Base-by-base conservation (phyloP, 1,140 invertebrate species). In the Dinoponera quadriceps region DNA sequence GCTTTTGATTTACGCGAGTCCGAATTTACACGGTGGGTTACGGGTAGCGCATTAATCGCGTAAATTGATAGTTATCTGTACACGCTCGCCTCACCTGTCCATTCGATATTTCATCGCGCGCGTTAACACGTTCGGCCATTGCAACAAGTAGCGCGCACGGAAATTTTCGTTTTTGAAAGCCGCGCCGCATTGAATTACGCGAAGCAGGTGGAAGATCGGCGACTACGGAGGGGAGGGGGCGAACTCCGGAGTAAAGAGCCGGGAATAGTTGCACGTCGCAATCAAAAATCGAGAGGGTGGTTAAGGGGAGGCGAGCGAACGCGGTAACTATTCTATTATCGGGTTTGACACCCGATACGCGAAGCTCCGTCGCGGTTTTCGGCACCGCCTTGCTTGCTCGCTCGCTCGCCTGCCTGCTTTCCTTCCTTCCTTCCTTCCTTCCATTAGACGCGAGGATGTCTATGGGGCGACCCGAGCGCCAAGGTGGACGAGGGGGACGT, bases 251-350 rank as follows among this genome's bases (percentile, higher is more conserved):
- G 20, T 11, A 20, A 20, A n/a, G 33, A 49, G 27, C 11, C 4
- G 16, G n/a, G 51, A 55, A 18, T 51, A 48, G 25, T 11, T n/a
- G 25, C 48, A 44, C 16, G 77, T 72, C 72, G 65, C 49, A 55
- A n/a, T n/a, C n/a, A n/a, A 33, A 29, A 78, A 68, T 60, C 83
- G 72, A 78, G 68, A 78, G 62, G 51, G 73, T 82, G 88, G 85
- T 91, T 89, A 90, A 92, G 89, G 88, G 27, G 84, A 90, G 90
- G 85, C 80, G 85, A 68, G 55, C 87, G 87, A 91, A 86, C 86
- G 85, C 91, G 90, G 90, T 90, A 90, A 93, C 91, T 93, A 93
- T 94, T 93, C 92, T 91, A 92, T 94, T 93, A 94, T 91, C n/a
- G n/a, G 85, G 84, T 90, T 90, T 92, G 93, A 93, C 92, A 93